Conservation (phyloP, 1,140 invertebrate genomes). For the Riptortus pedestris region DNA sequence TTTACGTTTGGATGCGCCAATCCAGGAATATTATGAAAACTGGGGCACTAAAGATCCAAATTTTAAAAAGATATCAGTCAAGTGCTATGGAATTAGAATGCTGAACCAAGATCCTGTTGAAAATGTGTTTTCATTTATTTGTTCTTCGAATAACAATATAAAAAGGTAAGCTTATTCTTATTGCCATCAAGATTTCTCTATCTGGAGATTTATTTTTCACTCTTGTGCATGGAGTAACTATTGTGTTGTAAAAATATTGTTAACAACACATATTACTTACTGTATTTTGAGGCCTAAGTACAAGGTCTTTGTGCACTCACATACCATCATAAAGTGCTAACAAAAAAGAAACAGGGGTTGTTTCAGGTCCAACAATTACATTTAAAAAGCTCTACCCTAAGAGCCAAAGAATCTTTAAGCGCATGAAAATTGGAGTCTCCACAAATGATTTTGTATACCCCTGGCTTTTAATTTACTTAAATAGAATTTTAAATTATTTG, state of each 20-base stretch:
- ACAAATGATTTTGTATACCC: too few species aligned
- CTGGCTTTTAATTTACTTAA: too few species aligned
- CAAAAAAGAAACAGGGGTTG: too few species aligned
- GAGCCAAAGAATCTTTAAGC: too few species aligned
- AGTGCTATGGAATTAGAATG: constrained; percentile 76
- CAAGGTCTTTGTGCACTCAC: too few species aligned
- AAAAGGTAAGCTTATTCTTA: constrained; percentile 46
- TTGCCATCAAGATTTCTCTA: background rate
- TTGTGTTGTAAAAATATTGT: background rate
- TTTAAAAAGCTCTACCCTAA: too few species aligned
- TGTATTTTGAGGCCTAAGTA: too few species aligned
- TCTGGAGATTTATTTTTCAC: background rate
- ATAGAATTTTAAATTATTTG: too few species aligned
- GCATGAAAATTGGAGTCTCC: too few species aligned
- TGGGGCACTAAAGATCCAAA: constrained; percentile 65
- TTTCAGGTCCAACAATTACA: too few species aligned
- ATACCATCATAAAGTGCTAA: too few species aligned
- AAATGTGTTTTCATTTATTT: constrained; percentile 92
- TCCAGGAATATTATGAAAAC: constrained; percentile 55
- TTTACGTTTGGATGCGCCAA: constrained; percentile 57
- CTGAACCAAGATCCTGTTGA: constrained; percentile 85
- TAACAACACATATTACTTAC: too few species aligned
- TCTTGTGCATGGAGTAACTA: background rate
- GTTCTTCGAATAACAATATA: constrained; percentile 95
- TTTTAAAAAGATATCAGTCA: constrained; percentile 55